phyloP scores from a whole-genome alignment of 1,140 invertebrate species.

The Reticulitermes speratus region DNA sequence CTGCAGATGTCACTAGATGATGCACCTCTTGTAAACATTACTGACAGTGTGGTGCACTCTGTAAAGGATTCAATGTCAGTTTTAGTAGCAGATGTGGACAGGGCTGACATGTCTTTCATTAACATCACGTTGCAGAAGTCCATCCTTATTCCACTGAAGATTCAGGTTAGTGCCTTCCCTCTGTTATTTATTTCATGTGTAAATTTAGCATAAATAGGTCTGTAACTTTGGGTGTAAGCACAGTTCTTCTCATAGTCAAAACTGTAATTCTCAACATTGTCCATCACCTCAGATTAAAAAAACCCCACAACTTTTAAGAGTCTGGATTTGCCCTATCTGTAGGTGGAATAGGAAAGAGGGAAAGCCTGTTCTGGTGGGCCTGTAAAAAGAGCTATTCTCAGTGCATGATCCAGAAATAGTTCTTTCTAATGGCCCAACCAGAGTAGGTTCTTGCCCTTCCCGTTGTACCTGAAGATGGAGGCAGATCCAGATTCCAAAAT shows the following conservation, averaged over 20 bases:
- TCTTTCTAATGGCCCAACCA: no score
- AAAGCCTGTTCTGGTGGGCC: no score
- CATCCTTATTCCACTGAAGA: constrained; percentile 22
- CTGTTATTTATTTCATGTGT: background rate
- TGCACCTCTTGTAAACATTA: background rate
- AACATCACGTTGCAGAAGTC: constrained; percentile 22
- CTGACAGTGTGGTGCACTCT: background rate
- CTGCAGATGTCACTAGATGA: background rate
- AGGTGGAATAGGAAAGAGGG: no score
- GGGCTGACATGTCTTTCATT: constrained; percentile 23
- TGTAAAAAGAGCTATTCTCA: no score
- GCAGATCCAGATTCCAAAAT: no score
- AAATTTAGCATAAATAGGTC: background rate
- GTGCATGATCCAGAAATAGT: no score
- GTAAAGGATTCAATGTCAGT: background rate
- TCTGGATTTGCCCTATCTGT: no score
- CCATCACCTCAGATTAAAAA: no score
- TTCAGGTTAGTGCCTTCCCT: background rate
- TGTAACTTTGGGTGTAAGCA: background rate
- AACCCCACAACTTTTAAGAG: no score
- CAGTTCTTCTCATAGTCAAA: background rate
- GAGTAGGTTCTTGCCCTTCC: no score
- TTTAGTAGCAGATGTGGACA: background rate
- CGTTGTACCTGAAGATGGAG: no score
- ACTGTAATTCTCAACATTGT: background rate